These are phyloP conservation scores for Anabas testudineus DNA, from an alignment of 2,797 vertebrate species.

Conservation along the genomic window DNA sequence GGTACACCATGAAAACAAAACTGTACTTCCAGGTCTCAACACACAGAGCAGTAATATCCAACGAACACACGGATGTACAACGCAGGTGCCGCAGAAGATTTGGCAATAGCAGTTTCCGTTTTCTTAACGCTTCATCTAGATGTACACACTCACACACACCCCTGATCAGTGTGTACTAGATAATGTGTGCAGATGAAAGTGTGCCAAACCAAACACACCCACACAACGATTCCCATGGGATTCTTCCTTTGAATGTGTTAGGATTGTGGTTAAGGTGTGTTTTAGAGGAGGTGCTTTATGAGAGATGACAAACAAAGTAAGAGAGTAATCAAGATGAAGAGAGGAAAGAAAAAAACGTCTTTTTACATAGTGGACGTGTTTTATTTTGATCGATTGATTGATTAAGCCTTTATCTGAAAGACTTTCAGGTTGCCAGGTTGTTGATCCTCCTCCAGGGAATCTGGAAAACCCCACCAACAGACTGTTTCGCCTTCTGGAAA, in stretches of 20 bases:
- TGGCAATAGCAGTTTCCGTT: slow-evolving; percentile 13
- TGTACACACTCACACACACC: slow-evolving; percentile 16
- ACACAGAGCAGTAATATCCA: background rate
- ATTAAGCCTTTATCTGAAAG: background rate
- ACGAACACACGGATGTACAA: background rate
- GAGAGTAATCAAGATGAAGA: background rate
- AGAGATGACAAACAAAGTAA: background rate
- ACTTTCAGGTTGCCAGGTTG: background rate
- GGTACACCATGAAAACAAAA: background rate
- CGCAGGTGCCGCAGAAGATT: background rate
- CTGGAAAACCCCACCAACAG: too few species aligned
- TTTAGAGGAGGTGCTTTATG: slow-evolving; percentile 3
- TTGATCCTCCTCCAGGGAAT: background rate
- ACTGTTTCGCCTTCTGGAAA: background rate
- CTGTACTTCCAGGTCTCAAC: background rate
- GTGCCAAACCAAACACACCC: slow-evolving; percentile 54
- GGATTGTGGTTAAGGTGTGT: slow-evolving; percentile 31
- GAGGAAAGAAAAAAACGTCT: too few species aligned
- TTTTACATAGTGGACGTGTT: background rate
- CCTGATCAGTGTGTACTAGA: slow-evolving; percentile 3
- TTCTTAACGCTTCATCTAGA: background rate
- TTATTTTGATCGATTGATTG: too few species aligned
- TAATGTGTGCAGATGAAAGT: slow-evolving; percentile 13
- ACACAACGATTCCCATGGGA: slow-evolving; percentile 63
- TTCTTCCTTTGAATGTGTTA: background rate